phyloP scores from a whole-genome alignment of 2,797 vertebrate species.

The Aldrovandia affinis region DNA sequence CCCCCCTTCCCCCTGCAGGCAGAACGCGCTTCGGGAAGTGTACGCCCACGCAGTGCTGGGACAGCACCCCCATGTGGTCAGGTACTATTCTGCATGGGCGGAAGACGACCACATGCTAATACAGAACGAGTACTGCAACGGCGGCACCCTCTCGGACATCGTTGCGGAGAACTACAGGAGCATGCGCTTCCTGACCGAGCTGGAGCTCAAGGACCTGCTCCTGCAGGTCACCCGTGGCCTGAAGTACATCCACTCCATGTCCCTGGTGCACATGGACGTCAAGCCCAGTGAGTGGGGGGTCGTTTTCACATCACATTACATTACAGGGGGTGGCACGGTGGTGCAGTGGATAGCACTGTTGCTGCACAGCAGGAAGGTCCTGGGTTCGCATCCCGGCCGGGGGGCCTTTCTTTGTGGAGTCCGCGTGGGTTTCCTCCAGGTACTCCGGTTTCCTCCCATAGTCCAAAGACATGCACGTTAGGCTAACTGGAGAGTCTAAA shows the following conservation, averaged over 20 bases:
- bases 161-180: slow-evolving; percentile 87
- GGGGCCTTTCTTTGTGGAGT: too few species aligned
- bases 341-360: too few species aligned
- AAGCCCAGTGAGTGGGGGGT: slow-evolving; percentile 90
- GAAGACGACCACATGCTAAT: slow-evolving; percentile 99
- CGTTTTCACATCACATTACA: background rate
- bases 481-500: too few species aligned
- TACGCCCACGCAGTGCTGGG: slow-evolving; percentile 97
- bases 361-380: too few species aligned
- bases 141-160: slow-evolving; percentile 92
- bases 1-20: slow-evolving; percentile 67
- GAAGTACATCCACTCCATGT: slow-evolving; percentile 94
- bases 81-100: slow-evolving; percentile 97
- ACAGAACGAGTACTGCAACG: slow-evolving; percentile 98
- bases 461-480: too few species aligned
- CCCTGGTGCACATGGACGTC: slow-evolving; percentile 98
- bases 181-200: slow-evolving; percentile 84
- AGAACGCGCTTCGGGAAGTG: slow-evolving; percentile 94
- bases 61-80: slow-evolving; percentile 95
- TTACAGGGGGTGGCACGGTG: too few species aligned
- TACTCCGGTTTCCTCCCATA: too few species aligned
- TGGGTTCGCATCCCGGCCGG: too few species aligned
- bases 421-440: too few species aligned
- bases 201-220: slow-evolving; percentile 91
- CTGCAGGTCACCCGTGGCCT: slow-evolving; percentile 91